phyloP scores from a whole-genome alignment of 2,113 vertebrate species.

The Poeciliopsis prolifica region DNA sequence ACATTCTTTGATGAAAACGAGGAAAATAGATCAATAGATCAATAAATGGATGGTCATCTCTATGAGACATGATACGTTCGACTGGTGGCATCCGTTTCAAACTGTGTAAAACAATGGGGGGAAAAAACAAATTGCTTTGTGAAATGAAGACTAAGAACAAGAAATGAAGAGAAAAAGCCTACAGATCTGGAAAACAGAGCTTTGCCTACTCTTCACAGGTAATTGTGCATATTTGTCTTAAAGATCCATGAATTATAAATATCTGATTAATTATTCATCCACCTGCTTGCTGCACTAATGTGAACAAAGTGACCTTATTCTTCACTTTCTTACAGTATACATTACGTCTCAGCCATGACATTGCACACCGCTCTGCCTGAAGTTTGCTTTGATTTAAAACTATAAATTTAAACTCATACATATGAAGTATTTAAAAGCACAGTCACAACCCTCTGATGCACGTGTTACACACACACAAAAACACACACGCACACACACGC shows the following conservation, averaged over 20 bases:
- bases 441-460: not conserved
- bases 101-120: conserved; percentile 1
- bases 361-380: conserved; percentile 13
- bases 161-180: conserved; percentile 1
- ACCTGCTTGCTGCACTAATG: conserved; percentile 71
- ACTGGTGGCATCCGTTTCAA: not conserved
- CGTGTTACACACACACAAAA: not conserved
- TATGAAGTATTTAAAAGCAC: not conserved
- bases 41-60: not conserved
- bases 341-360: conserved; percentile 38
- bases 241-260: conserved; percentile 78
- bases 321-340: conserved; percentile 49
- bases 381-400: conserved; percentile 15
- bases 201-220: conserved; percentile 53
- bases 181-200: conserved; percentile 1
- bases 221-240: conserved; percentile 80
- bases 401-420: not conserved
- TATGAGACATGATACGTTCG: not conserved
- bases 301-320: conserved; percentile 78
- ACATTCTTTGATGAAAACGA: not conserved
- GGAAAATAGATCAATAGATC: not conserved
- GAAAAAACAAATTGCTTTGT: not conserved
- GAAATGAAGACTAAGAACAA: not conserved
- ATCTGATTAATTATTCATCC: conserved; percentile 76
- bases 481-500: too few species aligned